Evolutionary conservation across 2,797 vertebrate genomes (phyloP).

Genomic region (Phoebastria nigripes): DNA sequence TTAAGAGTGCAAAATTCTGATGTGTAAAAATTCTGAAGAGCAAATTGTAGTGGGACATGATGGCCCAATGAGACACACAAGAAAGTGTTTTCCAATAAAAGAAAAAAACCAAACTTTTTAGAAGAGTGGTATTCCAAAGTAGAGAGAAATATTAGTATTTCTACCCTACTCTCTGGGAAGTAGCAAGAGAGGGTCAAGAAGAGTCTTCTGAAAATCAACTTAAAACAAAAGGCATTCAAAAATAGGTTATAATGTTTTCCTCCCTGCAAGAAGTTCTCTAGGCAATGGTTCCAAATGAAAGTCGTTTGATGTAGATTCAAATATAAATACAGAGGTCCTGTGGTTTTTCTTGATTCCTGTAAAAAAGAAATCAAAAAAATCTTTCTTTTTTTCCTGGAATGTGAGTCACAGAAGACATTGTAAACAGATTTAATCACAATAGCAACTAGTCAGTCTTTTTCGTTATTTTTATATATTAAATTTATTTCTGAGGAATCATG

Average conservation of each 20-base stretch:
- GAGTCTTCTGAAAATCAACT: constrained; percentile 29
- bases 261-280: constrained; percentile 43
- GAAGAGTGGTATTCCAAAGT: neutral
- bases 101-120: neutral
- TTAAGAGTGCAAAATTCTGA: neutral
- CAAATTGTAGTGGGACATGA: neutral
- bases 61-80: neutral
- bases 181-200: neutral
- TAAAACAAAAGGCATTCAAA: constrained; percentile 59
- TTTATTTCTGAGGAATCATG: neutral
- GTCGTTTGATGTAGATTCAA: constrained; percentile 66
- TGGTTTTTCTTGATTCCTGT: constrained; percentile 66
- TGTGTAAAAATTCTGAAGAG: neutral
- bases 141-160: neutral
- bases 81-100: neutral
- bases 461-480: constrained; percentile 22
- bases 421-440: constrained; percentile 69
- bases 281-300: constrained; percentile 57
- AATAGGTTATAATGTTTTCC: constrained; percentile 27
- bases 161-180: neutral
- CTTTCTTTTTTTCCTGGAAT: constrained; percentile 66
- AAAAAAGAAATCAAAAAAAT: constrained; percentile 47
- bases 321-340: constrained; percentile 69
- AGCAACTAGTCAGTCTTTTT: neutral
- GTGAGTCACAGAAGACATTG: constrained; percentile 63